Base-by-base conservation (phyloP, 2,113 vertebrate genomes). In the Psittacus erithacus region DNA sequence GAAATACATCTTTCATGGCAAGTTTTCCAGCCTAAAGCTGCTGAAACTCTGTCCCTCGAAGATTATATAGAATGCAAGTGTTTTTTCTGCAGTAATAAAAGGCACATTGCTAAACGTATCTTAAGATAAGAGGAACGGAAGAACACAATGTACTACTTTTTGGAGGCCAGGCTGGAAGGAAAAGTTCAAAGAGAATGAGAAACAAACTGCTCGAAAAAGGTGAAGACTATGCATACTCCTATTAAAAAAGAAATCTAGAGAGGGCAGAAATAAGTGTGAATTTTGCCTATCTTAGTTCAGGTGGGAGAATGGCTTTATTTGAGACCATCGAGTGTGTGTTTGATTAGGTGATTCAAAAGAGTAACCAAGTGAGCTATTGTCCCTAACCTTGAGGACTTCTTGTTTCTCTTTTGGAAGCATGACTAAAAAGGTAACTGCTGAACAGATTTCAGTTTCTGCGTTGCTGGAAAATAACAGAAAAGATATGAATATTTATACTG, bases 1-100 rank as follows among this genome's bases (percentile, higher is more conserved):
- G 8, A 14, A 17, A 8, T 33, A 35, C 16, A 10, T 38, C 17
- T 60, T 43, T 44, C 19, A 31, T 25, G 19, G 23, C 19, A 68
- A 52, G 29, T 3, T 73, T 73, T 86, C 60, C 57, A 67, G 11
- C 19, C 28, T 60, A 55, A 67, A 65, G 14, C 35, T 39, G 8
- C 39, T 77, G 35, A 86, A 57, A 62, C 10, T 0, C 0, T 33
- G 33, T 41, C 41, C 27, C 7, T 2, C 10, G 20, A 12, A 25
- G 13, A 23, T 14, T 18, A 9, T 5, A 7, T 4, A 38, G 22
- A 78, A 18, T 10, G 15, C 6, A 46, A 41, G 13, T 23, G 22
- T 43, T 63, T 24, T 29, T 89, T 63, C 35, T 73, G 33, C 59
- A 23, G 2, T 38, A 20, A 63, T 35, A 44, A 57, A 67, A 46